Conservation (phyloP, 2,797 vertebrate species). For the Diglossa cyanea region DNA sequence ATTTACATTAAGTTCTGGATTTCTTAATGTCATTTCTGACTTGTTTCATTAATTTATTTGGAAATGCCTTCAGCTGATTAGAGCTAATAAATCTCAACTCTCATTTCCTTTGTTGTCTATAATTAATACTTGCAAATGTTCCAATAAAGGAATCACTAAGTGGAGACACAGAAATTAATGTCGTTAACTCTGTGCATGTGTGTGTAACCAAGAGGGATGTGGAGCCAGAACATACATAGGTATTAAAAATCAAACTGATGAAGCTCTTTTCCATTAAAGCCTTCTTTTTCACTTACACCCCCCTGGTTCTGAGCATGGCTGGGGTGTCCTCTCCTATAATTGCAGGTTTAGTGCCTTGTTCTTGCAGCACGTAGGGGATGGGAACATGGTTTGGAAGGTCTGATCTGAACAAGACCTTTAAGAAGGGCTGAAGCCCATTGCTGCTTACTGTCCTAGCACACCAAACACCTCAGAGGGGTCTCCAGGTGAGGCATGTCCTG, state of each 20-base stretch:
- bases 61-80: constrained; percentile 31
- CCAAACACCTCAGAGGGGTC: neutral
- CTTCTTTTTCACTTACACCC: neutral
- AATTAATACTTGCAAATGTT: constrained; percentile 10
- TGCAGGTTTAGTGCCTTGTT: neutral
- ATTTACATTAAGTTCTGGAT: neutral
- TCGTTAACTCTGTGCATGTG: neutral
- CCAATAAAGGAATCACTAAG: constrained; percentile 17
- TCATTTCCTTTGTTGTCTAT: neutral
- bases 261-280: neutral
- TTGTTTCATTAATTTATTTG: constrained; percentile 46
- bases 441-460: neutral
- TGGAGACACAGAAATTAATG: neutral
- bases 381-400: neutral
- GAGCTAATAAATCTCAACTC: neutral
- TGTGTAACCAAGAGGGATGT: neutral
- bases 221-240: neutral
- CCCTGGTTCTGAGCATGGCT: neutral
- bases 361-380: neutral
- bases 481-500: neutral
- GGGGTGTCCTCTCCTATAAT: neutral
- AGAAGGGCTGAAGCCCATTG: neutral
- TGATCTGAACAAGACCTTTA: neutral
- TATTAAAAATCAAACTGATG: neutral
- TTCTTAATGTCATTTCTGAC: neutral